Evolutionary conservation across 1,140 invertebrate genomes (phyloP).

Genomic region (Mya arenaria): DNA sequence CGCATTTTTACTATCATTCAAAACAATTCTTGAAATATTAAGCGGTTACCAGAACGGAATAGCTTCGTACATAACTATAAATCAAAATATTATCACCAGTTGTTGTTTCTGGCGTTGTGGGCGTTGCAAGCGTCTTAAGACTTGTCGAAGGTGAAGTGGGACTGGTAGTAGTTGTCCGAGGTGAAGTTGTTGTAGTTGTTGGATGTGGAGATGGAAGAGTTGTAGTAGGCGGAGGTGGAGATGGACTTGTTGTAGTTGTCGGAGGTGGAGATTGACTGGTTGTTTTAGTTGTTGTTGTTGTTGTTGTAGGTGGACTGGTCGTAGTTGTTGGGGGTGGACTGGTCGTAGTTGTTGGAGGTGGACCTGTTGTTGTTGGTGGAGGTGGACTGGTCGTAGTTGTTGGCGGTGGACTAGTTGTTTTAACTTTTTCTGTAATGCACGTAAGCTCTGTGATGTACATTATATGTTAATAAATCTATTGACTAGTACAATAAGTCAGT

Average conservation of each 20-base stretch:
- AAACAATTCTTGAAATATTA: too few relatives aligned
- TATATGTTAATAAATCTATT: too few relatives aligned
- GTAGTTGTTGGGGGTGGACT: neutral
- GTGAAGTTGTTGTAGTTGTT: neutral
- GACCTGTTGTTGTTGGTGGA: constrained; percentile 9
- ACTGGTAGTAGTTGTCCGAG: neutral
- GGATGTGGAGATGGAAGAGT: neutral
- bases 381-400: constrained; percentile 8
- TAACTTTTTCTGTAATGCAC: neutral
- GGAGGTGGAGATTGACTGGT: neutral
- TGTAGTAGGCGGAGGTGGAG: neutral
- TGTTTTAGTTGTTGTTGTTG: neutral
- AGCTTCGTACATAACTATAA: too few relatives aligned
- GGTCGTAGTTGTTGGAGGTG: neutral
- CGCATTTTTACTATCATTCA: too few relatives aligned
- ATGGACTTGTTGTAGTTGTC: neutral
- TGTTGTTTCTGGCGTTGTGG: too few relatives aligned
- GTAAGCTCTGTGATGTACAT: too few relatives aligned
- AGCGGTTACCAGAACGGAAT: too few relatives aligned
- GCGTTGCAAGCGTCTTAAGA: neutral
- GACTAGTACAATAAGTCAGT: too few relatives aligned
- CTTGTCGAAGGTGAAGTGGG: neutral
- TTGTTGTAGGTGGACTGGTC: neutral
- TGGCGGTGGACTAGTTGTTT: neutral
- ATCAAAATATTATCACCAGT: too few relatives aligned